Evolutionary conservation across 1,140 invertebrate genomes (phyloP).

Genomic region (Oncopeltus fasciatus): DNA sequence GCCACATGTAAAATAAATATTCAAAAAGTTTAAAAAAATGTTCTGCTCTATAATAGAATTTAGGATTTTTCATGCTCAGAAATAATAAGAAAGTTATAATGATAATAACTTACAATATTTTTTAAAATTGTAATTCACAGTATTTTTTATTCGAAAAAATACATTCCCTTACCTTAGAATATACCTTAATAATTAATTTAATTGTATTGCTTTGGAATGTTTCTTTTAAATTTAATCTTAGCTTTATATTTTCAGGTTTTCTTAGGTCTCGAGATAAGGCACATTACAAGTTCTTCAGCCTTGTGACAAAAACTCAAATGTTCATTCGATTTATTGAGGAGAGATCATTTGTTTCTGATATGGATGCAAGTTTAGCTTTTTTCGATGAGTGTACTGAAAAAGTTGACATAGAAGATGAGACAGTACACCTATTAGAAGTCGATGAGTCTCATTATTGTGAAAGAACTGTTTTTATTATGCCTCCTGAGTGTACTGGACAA

Average conservation of each 20-base stretch:
- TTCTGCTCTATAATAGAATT: no score
- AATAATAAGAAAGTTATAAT: no score
- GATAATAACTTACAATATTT: no score
- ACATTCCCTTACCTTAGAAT: background rate
- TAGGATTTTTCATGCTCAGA: no score
- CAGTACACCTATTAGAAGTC: conserved; percentile 53
- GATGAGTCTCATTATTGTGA: conserved; percentile 66
- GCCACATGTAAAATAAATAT: no score
- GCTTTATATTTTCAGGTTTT: conserved; percentile 34
- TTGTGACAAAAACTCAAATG: conserved; percentile 88
- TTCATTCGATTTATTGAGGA: conserved; percentile 98
- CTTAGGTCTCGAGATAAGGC: conserved; percentile 54
- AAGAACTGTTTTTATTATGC: conserved; percentile 85
- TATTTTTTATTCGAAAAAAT: background rate
- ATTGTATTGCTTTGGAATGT: background rate
- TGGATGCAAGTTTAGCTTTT: conserved; percentile 82
- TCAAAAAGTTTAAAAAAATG: no score
- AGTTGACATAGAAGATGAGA: conserved; percentile 36
- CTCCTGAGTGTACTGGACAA: conserved; percentile 59
- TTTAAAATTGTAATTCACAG: no score
- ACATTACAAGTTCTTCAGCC: conserved; percentile 79
- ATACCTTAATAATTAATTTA: background rate
- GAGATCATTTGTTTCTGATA: conserved; percentile 92
- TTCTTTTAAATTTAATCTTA: background rate
- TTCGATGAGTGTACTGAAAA: conserved; percentile 94